Base-by-base conservation (phyloP, 2,888 invertebrate genomes). In the Nysson spinosus region DNA sequence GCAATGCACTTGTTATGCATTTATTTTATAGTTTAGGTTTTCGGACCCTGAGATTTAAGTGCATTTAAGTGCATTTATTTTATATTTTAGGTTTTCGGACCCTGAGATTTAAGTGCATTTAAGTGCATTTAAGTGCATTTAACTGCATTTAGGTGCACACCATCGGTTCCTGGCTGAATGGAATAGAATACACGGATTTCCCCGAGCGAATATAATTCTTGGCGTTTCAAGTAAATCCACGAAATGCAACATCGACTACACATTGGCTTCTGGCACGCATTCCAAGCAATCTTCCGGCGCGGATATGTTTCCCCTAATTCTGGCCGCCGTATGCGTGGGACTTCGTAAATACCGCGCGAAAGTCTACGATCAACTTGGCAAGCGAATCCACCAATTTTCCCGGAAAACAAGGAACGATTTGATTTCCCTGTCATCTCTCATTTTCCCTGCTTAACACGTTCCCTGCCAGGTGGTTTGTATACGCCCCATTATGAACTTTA, bases 331-430 rank as follows among this genome's bases (percentile, higher is more conserved):
- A 12, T 28, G 46, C 42, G 56, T 57, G 57, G 39, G 40, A 19
- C 32, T 65, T 66, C 56, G 51, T 72, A 76, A 71, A 71, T 72
- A 65, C 63, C 66, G 35, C 49, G 47, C 40, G 64, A 55, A 46
- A 60, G 39, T 44, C 43, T 20, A 20, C 26, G 26, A 47, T 54
- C 35, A 55, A 49, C 56, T 70, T 64, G 73, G 60, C 72, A 62
- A 32, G 32, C 19, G 9, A 34, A 22, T 3, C 11, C 30, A n/a
- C 12, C 26, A 39, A 62, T 63, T 69, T 72, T 63, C 72, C 39
- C 16, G 72, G 66, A 66, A 72, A 72, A 57, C 37, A 35, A 52
- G 69, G 47, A 69, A 69, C 35, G 6, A n/a, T 44, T 22, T 14
- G 28, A 4, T 7, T 7, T n/a, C 19, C 16, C 17, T 1, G 28